Conservation (phyloP, 1,140 invertebrate genomes). For the Pseudomyrmex dendroicus region DNA sequence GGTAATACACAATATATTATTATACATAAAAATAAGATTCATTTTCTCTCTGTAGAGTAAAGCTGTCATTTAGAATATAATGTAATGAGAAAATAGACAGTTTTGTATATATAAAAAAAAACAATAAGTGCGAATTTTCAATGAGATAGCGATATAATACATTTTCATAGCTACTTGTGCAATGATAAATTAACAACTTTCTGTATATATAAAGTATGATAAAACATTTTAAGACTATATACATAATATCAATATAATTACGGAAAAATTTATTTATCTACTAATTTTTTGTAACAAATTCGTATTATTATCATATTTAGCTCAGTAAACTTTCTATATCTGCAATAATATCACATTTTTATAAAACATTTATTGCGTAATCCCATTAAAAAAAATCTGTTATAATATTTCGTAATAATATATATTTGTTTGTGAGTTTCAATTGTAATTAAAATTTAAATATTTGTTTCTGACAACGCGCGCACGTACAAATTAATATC, state of each 20-base stretch:
- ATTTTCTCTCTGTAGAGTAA: no score
- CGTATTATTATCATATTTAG: conserved; percentile 27
- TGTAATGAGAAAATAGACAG: no score
- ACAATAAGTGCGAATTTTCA: no score
- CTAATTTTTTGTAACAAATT: conserved; percentile 32
- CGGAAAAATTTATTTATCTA: conserved; percentile 2
- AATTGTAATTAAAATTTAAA: not conserved
- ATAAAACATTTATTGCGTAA: conserved; percentile 35
- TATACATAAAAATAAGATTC: no score
- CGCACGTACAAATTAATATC: not conserved
- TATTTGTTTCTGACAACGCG: no score
- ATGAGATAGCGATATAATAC: no score
- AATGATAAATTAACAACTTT: conserved; percentile 20
- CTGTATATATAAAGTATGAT: conserved; percentile 13
- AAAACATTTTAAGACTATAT: not conserved
- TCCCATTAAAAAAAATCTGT: not conserved
- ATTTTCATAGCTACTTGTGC: no score
- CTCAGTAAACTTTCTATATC: conserved; percentile 23
- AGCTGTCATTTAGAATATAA: no score
- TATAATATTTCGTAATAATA: no score
- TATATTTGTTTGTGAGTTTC: not conserved
- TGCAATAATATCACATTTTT: conserved; percentile 55
- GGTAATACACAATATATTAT: no score
- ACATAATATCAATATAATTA: conserved; percentile 2
- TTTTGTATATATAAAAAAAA: no score